Percentiles rank a stretch among this genome's conserved stretches.
These are phyloP conservation scores for Vidua macroura DNA, from an alignment of 2,113 vertebrate species.

Conservation along the genomic window DNA sequence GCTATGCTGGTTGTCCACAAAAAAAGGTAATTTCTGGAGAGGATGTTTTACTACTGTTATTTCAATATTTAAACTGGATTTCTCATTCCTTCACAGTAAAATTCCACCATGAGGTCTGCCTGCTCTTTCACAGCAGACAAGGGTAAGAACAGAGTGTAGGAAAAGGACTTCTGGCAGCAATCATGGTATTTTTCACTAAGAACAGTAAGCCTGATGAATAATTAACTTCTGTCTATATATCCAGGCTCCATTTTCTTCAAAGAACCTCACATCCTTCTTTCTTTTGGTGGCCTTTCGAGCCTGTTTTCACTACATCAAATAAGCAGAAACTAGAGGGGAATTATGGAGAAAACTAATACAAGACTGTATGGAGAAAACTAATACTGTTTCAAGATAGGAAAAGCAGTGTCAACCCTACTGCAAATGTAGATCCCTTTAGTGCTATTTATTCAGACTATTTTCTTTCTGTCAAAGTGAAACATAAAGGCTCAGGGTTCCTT, in stretches of 20 bases:
- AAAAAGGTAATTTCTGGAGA: not conserved
- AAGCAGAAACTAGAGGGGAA: not conserved
- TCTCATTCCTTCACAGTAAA: not conserved
- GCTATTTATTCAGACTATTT: not conserved
- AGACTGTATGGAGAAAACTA: not conserved
- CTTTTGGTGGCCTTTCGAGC: not conserved
- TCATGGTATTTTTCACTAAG: not conserved
- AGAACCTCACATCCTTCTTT: not conserved
- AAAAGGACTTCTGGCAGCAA: conserved; percentile 16
- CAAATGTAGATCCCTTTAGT: not conserved
- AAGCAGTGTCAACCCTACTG: not conserved
- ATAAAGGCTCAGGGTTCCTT: not conserved
- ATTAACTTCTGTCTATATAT: conserved; percentile 30
- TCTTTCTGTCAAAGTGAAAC: not conserved
- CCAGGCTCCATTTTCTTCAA: not conserved
- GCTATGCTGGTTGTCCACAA: not conserved
- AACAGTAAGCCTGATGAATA: conserved; percentile 16
- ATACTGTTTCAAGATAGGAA: not conserved
- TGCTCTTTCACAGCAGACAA: not conserved
- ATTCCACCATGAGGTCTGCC: not conserved
- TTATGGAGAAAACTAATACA: not conserved
- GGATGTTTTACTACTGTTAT: not conserved
- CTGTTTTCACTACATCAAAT: not conserved
- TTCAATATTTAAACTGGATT: not conserved
- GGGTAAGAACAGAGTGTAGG: not conserved